phyloP scores from a whole-genome alignment of 1,140 invertebrate species.

The Phortica variegata region DNA sequence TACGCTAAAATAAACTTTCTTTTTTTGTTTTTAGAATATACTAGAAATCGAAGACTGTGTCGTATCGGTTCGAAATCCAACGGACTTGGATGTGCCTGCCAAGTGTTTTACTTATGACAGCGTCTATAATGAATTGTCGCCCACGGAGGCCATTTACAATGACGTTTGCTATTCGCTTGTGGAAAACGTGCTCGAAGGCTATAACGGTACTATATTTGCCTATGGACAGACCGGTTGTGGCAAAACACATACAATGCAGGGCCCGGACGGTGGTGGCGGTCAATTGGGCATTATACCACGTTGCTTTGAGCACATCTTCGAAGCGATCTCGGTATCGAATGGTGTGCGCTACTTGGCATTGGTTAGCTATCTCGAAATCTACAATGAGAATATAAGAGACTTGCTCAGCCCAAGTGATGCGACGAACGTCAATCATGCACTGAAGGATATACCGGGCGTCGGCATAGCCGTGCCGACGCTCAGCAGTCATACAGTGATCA shows the following conservation, averaged over 20 bases:
- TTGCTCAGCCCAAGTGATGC: conserved; percentile 59
- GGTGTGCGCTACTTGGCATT: conserved; percentile 83
- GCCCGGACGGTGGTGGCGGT: conserved; percentile 60
- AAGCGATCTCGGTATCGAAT: conserved; percentile 81
- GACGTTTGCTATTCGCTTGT: conserved; percentile 86
- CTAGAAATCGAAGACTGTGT: conserved; percentile 68
- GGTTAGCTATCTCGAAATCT: conserved; percentile 92
- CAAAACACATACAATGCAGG: conserved; percentile 79
- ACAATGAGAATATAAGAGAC: conserved; percentile 86
- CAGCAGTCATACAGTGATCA: conserved; percentile 57
- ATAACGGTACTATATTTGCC: conserved; percentile 85
- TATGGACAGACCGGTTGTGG: conserved; percentile 89
- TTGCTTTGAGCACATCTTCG: conserved; percentile 89
- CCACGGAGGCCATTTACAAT: conserved; percentile 83
- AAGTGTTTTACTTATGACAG: conserved; percentile 83
- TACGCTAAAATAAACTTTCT: background rate
- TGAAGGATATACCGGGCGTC: conserved; percentile 79
- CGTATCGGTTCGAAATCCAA: conserved; percentile 57
- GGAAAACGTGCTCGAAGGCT: conserved; percentile 81
- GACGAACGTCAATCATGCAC: conserved; percentile 53
- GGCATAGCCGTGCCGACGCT: conserved; percentile 76
- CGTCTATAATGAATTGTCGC: conserved; percentile 76
- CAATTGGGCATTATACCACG: conserved; percentile 86
- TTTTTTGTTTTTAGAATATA: conserved; percentile 63
- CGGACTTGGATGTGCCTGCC: conserved; percentile 58